Conservation (phyloP, 2,113 vertebrate species). For the Anhinga anhinga region DNA sequence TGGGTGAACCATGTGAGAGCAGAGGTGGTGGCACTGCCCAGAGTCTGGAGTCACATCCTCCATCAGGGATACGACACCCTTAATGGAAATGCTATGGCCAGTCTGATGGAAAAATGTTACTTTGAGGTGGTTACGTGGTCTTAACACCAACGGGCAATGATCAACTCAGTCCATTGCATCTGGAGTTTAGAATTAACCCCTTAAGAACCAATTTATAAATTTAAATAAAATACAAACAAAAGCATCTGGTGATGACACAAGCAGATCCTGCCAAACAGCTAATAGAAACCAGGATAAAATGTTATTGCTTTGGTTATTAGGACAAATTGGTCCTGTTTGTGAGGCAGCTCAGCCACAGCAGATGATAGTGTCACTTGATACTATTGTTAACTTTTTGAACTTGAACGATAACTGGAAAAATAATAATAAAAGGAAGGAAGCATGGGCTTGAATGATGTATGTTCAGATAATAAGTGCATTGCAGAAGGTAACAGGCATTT, state of each 20-base stretch:
- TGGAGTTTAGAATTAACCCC: not conserved
- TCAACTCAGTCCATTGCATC: not conserved
- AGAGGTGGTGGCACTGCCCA: not conserved
- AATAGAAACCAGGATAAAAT: not conserved
- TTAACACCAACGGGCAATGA: accelerated
- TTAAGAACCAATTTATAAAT: not conserved
- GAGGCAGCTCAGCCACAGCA: not conserved
- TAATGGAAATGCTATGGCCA: not conserved
- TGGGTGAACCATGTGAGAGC: not conserved
- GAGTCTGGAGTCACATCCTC: not conserved
- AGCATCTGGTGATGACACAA: not conserved
- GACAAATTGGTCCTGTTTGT: not conserved
- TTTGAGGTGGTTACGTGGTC: not conserved
- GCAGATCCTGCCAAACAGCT: not conserved
- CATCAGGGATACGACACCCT: not conserved
- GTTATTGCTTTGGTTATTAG: not conserved
- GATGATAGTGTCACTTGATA: not conserved
- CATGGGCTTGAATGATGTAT: not conserved
- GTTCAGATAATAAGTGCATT: not conserved
- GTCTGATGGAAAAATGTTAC: not conserved
- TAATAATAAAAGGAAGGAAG: not conserved
- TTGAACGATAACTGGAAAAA: not conserved
- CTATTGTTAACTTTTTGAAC: not conserved
- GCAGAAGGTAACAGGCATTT: not conserved
- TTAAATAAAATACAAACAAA: not conserved